Base-by-base conservation (phyloP, 2,888 invertebrate genomes). In the Luperina nickerlii region DNA sequence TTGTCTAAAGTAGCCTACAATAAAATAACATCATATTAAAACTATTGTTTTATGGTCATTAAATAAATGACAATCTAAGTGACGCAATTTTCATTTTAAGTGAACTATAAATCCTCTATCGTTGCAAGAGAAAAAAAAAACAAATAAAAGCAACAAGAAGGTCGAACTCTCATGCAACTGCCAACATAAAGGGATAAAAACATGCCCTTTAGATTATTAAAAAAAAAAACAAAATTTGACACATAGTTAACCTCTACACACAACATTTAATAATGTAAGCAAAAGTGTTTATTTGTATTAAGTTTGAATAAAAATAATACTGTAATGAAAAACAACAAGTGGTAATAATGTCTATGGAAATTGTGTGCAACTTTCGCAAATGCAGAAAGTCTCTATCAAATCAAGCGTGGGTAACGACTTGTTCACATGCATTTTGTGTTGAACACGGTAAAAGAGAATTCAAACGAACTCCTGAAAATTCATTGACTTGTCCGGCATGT, bases 1-100 rank as follows among this genome's bases (percentile, higher is more conserved):
- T 97, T 97, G 94, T 98, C 98, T 95, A 99, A 98, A 93, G 97
- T 98, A 76, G 97, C 97, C 98, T 98, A 75, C 3, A 83, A 79
- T 27, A 78, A 78, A 66, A 13, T 77, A 74, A 45, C 20, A 15
- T 48, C 11, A 18, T 48, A 57, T 42, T 18, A 51, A 3, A 60
- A 69, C 20, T 8, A n/a, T 13, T 13, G 8, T 45, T 38, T 7
- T 20, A 20, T 9, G 8, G 11, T 6, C 7, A 42, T 63, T 11
- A 42, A 18, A 57, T 75, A n/a, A 45, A 45, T 75, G 5, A 13
- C n/a, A n/a, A 45, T 60, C 5, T 48, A 15, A 32, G 38, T 20
- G 0, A 77, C 6, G 8, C 9, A 62, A 27, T 45, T 48, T 11
- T 0, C 13, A 18, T 45, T 32, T 32, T 11, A 15, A 15, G 5